Percentiles rank a stretch among this genome's conserved stretches.
phyloP scores from a whole-genome alignment of 2,113 vertebrate species.

The Macroglossus sobrinus region DNA sequence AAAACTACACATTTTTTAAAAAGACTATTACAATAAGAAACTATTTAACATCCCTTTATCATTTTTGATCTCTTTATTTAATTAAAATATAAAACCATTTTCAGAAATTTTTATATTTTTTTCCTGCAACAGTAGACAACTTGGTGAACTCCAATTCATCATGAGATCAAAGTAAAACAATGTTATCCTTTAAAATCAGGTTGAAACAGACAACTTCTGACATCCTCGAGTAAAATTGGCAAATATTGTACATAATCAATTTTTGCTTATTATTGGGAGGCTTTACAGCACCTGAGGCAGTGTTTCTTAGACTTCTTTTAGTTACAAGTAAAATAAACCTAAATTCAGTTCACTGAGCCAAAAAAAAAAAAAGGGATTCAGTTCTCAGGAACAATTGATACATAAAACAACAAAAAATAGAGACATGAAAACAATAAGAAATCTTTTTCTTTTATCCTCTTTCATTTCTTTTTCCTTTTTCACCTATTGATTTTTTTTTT shows the following conservation, averaged over 20 bases:
- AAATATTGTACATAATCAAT: not conserved
- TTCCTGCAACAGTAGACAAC: not conserved
- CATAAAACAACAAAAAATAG: not conserved
- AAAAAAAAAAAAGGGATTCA: not conserved
- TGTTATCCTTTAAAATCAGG: not conserved
- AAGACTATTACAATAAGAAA: not conserved
- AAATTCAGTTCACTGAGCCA: not conserved
- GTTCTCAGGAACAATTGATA: not conserved
- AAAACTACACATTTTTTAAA: not conserved
- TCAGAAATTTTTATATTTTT: not conserved
- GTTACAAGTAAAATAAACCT: not conserved
- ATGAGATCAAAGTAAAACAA: not conserved
- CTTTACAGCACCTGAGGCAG: not conserved
- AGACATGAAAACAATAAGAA: not conserved
- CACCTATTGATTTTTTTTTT: not conserved
- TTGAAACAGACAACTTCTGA: not conserved
- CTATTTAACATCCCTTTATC: not conserved
- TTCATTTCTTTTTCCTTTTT: not conserved
- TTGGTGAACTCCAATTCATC: not conserved
- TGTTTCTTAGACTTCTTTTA: not conserved
- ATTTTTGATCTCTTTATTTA: not conserved
- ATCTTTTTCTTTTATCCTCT: not conserved
- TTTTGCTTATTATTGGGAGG: slow-evolving; percentile 35
- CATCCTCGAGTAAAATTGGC: not conserved
- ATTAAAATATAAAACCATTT: not conserved